phyloP scores from a whole-genome alignment of 2,113 vertebrate species.

The Caranx melampygus region DNA sequence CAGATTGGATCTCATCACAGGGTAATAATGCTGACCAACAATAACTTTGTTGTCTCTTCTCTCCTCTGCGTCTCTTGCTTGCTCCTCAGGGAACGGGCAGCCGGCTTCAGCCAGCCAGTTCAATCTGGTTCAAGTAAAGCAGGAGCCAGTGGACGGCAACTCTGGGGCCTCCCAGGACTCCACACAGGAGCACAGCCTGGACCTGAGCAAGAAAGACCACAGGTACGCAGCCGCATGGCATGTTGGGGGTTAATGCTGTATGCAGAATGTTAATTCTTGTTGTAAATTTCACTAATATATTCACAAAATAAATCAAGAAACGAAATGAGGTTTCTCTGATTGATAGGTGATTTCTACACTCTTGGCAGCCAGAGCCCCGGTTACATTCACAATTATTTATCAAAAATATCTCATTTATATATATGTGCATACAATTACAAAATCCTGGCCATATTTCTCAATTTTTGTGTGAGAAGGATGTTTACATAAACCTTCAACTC shows the following conservation, averaged over 20 bases:
- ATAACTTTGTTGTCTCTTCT: conserved; percentile 83
- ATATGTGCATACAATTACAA: conserved; percentile 55
- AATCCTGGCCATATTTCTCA: conserved; percentile 68
- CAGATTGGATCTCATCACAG: conserved; percentile 91
- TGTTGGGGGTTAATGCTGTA: not conserved
- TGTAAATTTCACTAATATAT: conserved; percentile 25
- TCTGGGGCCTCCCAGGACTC: conserved; percentile 84
- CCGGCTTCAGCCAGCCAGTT: conserved; percentile 84
- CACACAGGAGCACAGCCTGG: conserved; percentile 93
- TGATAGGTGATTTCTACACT: conserved; percentile 33
- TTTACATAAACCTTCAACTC: conserved; percentile 74
- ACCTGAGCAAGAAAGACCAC: conserved; percentile 94
- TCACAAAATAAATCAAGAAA: conserved; percentile 21
- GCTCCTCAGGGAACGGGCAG: conserved; percentile 90
- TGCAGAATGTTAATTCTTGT: conserved; percentile 18
- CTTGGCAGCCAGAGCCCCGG: conserved; percentile 7
- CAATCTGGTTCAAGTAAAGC: conserved; percentile 90
- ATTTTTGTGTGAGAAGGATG: conserved; percentile 57
- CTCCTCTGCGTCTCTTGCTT: conserved; percentile 59
- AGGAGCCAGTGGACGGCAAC: conserved; percentile 85
- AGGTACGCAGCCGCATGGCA: conserved; percentile 79
- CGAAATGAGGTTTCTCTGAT: conserved; percentile 34
- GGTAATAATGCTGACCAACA: conserved; percentile 92
- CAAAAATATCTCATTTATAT: conserved; percentile 52
- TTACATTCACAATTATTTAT: conserved; percentile 52